Evolutionary conservation across 2,888 invertebrate genomes (phyloP).

Genomic region (Tubulanus polymorphus): DNA sequence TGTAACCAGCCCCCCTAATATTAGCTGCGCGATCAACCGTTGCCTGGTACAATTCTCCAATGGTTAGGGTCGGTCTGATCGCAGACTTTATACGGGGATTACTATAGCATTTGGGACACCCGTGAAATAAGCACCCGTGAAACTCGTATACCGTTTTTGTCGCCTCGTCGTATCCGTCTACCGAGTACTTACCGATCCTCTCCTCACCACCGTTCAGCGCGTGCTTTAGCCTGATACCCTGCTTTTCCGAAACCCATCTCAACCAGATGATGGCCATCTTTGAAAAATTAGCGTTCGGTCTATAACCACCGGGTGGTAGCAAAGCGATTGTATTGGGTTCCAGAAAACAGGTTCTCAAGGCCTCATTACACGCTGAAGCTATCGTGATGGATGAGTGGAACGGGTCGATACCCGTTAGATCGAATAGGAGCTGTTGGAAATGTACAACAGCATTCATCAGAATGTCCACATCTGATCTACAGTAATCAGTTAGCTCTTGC

Average conservation of each 20-base stretch:
- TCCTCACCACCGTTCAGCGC: slow-evolving; percentile 13
- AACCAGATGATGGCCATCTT: slow-evolving; percentile 19
- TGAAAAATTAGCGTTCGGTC: slow-evolving; percentile 1
- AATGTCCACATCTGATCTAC: slow-evolving; percentile 21
- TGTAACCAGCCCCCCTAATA: slow-evolving; percentile 16
- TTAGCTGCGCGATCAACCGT: slow-evolving; percentile 14
- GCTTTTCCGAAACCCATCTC: slow-evolving; percentile 10
- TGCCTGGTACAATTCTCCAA: slow-evolving; percentile 5
- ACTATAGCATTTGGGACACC: slow-evolving; percentile 19
- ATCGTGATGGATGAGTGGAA: slow-evolving; percentile 17
- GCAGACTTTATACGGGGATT: background rate
- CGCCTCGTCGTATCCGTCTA: slow-evolving; percentile 17
- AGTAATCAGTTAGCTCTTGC: slow-evolving; percentile 22
- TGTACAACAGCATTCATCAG: slow-evolving; percentile 9
- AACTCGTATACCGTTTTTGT: slow-evolving; percentile 19
- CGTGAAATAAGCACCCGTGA: slow-evolving; percentile 25
- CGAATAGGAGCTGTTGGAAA: slow-evolving; percentile 10
- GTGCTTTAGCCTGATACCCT: slow-evolving; percentile 10
- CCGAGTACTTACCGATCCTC: slow-evolving; percentile 15
- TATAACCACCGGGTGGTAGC: slow-evolving; percentile 15
- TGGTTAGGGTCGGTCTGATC: background rate
- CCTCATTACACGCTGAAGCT: slow-evolving; percentile 17
- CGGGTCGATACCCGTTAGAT: slow-evolving; percentile 14
- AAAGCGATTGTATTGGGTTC: slow-evolving; percentile 15
- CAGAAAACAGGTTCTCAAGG: slow-evolving; percentile 15